Base-by-base conservation (phyloP, 2,797 vertebrate genomes). In the Pipistrellus pipistrellus region DNA sequence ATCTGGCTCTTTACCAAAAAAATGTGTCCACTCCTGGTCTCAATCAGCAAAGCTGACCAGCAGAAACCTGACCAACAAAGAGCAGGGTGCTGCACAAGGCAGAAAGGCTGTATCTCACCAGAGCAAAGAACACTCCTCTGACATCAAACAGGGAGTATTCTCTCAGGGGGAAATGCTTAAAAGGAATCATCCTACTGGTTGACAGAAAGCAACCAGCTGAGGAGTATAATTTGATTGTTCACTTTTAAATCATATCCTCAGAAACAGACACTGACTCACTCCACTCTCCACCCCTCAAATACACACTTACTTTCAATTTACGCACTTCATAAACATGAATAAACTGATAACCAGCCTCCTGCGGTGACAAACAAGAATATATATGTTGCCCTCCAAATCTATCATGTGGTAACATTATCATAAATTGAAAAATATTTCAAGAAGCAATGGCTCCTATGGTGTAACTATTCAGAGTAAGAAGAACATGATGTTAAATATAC, bases 371-470 rank as follows among this genome's bases (percentile, higher is more conserved):
- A 85, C 73, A 85, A 18, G 30, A 51, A 64, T 53, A n/a, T 21
- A 13, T 32, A 51, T 68, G 6, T 44, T 66, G 9, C 30, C 12
- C 51, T 93, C 51, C 75, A 90, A 81, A 95, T 2, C 30, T 55
- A 32, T 86, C 51, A 85, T 35, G 53, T 51, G 48, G 27, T 73
- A 51, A 44, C 38, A 73, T 68, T 44, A 84, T 15, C 77, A 87
- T 48, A 80, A 95, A 68, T 20, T 71, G 59, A 86, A 76, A 86
- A 93, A 69, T 71, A 53, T 46, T 78, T 75, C 30, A 91, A 68
- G 80, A 85, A 73, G 66, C 32, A 85, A 38, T 10, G 23, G 85
- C 55, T 80, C 41, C 44, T 77, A 76, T 10, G 78, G 48, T 44
- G 12, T 71, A 86, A 87, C 46, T 38, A 78, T 0, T 91, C 80